These are phyloP conservation scores for Rallus crepitans DNA, from an alignment of 2,797 vertebrate species.

Conservation along the genomic window DNA sequence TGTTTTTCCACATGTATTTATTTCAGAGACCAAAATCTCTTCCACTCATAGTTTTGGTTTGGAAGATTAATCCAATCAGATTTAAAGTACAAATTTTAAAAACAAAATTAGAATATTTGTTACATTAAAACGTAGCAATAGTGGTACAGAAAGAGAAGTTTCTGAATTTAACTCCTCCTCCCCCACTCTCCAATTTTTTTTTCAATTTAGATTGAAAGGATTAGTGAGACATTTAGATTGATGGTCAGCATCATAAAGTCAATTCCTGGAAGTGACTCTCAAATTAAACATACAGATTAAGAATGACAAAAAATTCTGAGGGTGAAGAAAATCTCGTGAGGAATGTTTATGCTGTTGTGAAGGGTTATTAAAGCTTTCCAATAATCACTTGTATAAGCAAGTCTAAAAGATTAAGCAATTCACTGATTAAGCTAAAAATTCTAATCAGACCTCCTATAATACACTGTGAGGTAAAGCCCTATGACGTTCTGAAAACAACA, in stretches of 20 bases:
- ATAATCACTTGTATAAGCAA: not conserved
- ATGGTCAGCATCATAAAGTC: not conserved
- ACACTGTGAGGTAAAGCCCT: not conserved
- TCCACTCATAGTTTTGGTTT: not conserved
- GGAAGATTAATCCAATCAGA: not conserved
- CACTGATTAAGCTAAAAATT: not conserved
- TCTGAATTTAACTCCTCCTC: not conserved
- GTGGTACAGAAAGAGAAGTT: not conserved
- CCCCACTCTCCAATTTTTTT: not conserved
- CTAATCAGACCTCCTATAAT: not conserved
- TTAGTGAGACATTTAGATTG: constrained; percentile 7
- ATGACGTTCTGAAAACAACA: not conserved
- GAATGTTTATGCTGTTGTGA: not conserved
- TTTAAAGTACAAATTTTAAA: not conserved
- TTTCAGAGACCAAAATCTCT: not conserved
- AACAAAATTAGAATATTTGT: not conserved
- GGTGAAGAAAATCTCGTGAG: not conserved
- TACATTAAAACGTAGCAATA: not conserved
- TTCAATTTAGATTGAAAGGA: not conserved
- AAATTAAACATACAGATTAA: not conserved
- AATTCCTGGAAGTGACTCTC: not conserved
- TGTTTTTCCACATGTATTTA: not conserved
- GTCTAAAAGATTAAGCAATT: not conserved
- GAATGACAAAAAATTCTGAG: not conserved
- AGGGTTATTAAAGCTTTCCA: not conserved